Base-by-base conservation (phyloP, 2,113 vertebrate species). In the Leucopsar rothschildi region DNA sequence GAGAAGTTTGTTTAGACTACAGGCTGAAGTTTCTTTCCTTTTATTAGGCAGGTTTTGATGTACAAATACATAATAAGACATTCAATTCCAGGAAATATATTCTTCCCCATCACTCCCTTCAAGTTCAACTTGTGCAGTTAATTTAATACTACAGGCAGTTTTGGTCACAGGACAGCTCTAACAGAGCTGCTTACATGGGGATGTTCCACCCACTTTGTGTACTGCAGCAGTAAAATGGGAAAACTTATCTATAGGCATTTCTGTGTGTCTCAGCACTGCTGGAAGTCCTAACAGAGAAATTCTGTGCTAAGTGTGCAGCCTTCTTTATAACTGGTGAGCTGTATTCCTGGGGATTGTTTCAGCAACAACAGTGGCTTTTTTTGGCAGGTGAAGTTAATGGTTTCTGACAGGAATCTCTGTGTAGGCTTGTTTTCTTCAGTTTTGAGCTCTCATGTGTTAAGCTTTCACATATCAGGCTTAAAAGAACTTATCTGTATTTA, bases 381-480 rank as follows among this genome's bases (percentile, higher is more conserved):
- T 86, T 87, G 68, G 63, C 64, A 76, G 85, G 89, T 95, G 77
- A 97, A 88, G 75, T 82, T 93, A 96, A 93, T 90, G 91, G 47
- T 88, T 96, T 89, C 73, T 93, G 82, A 96, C 96, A 94, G 52
- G 42, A 47, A 66, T 75, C 77, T 68, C 78, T 76, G 7, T 88
- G 59, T 81, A 93, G 56, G 68, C 91, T 97, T 80, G 50, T 95
- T 92, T 96, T 93, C 86, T 66, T 75, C 91, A 78, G 60, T 91
- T 42, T 94, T 94, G 84, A 88, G 72, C 65, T 90, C 59, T 85
- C 55, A 86, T 52, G 42, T 95, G 68, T 80, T 94, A 88, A 87
- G 91, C 39, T 72, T 95, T 94, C 83, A 61, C 81, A n/a, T 77
- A 42, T 69, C 44, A 33, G 66, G 66, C 78, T 85, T 96, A 37